Percentiles rank a stretch among this genome's conserved stretches.
Conservation (phyloP, 2,797 vertebrate species). For the Chrysocyon brachyurus region DNA sequence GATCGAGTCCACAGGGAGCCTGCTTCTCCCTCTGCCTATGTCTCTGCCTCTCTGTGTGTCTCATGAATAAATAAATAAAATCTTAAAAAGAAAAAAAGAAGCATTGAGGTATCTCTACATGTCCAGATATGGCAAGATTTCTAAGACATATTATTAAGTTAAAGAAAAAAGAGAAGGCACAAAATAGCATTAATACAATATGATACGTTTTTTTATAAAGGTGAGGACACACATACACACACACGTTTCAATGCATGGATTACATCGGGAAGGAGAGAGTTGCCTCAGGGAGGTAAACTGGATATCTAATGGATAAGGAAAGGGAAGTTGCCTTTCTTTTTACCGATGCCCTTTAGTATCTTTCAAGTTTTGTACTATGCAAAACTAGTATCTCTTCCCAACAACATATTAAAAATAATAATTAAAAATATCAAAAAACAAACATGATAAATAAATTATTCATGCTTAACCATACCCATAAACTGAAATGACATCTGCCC, state of each 20-base stretch:
- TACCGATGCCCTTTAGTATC: not conserved
- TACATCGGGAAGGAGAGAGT: not conserved
- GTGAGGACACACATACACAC: not conserved
- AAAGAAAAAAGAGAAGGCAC: not conserved
- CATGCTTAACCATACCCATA: not conserved
- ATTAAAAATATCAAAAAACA: conserved; percentile 46
- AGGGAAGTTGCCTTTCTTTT: not conserved
- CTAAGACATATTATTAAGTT: not conserved
- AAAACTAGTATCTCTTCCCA: not conserved
- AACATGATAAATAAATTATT: conserved; percentile 72
- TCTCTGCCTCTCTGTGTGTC: no score
- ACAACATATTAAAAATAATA: conserved; percentile 28
- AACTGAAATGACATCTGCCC: conserved; percentile 57
- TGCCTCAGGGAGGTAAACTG: not conserved
- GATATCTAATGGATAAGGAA: not conserved
- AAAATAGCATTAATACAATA: not conserved
- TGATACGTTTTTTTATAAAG: not conserved
- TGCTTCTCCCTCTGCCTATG: no score
- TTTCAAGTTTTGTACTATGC: not conserved
- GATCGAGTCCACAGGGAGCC: no score
- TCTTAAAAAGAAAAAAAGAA: no score
- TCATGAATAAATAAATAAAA: no score
- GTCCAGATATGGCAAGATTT: not conserved
- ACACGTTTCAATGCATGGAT: not conserved
- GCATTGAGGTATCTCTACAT: not conserved